Conservation (phyloP, 2,888 invertebrate species). For the Andrena chrysosceles region DNA sequence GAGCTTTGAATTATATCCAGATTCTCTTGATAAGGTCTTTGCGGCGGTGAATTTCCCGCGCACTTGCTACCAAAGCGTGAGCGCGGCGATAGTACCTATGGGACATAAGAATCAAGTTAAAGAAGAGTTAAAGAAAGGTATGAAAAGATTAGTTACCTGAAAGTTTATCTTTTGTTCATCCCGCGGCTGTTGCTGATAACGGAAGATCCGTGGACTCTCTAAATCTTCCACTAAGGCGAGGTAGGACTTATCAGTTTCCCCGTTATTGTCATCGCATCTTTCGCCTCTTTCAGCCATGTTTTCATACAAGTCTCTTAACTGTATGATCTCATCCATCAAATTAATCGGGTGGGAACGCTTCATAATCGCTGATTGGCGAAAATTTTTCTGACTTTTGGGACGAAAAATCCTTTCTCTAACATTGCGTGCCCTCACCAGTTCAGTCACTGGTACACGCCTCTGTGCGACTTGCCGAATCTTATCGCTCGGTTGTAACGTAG, state of each 20-base stretch:
- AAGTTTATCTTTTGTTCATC: neutral
- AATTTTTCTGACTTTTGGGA: neutral
- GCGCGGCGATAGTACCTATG: neutral
- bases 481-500: neutral
- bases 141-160: constrained; percentile 25
- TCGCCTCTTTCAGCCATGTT: neutral
- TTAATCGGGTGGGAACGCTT: constrained; percentile 7
- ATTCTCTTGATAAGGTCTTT: neutral
- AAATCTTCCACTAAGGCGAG: constrained; percentile 63
- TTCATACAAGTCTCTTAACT: neutral
- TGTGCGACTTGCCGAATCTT: constrained; percentile 10
- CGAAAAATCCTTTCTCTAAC: constrained; percentile 3
- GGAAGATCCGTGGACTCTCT: constrained; percentile 53
- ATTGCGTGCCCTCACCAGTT: constrained; percentile 50
- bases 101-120: neutral
- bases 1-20: constrained; percentile 11
- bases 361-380: neutral
- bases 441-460: constrained; percentile 52
- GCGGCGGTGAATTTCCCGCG: neutral
- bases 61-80: neutral
- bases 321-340: neutral
- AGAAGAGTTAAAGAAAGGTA: neutral
- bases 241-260: constrained; percentile 41
- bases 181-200: neutral
- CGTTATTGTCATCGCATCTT: neutral